phyloP scores from a whole-genome alignment of 1,140 invertebrate species.

The Belonocnema kinseyi region DNA sequence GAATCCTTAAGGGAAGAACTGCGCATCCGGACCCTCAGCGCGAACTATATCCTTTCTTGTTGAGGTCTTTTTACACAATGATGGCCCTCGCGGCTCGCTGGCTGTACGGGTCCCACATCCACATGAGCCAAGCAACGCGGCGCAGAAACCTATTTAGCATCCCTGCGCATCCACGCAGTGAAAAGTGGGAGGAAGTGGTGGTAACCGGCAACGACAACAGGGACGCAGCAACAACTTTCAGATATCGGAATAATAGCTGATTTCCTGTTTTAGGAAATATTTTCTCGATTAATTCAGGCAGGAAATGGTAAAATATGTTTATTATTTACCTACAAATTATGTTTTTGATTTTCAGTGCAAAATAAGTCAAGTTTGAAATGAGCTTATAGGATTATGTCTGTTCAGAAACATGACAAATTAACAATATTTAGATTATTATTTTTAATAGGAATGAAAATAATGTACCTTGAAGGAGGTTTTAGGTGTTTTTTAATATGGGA shows the following conservation, averaged over 20 bases:
- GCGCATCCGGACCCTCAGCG: conserved; percentile 69
- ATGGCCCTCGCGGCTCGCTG: conserved; percentile 64
- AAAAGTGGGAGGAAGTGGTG: conserved; percentile 37
- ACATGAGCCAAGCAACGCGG: conserved; percentile 49
- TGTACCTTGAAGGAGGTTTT: no score
- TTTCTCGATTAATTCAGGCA: not conserved
- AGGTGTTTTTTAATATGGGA: no score
- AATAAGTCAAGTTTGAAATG: no score
- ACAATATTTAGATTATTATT: no score
- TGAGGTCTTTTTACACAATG: conserved; percentile 74
- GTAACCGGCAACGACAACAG: conserved; percentile 43
- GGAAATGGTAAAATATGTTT: conserved; percentile 14
- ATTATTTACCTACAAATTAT: not conserved
- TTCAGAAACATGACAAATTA: no score
- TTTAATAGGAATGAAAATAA: no score
- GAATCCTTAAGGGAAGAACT: conserved; percentile 71
- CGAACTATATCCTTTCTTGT: conserved; percentile 69
- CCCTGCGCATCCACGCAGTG: conserved; percentile 56
- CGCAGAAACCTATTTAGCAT: conserved; percentile 51
- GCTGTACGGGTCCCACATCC: conserved; percentile 54
- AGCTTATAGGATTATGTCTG: no score
- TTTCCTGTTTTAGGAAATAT: not conserved
- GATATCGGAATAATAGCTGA: conserved; percentile 20
- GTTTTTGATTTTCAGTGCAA: not conserved
- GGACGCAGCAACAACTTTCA: conserved; percentile 41